These are phyloP conservation scores for Macrosiphum euphorbiae DNA, from an alignment of 2,888 invertebrate genomes.

Conservation along the genomic window DNA sequence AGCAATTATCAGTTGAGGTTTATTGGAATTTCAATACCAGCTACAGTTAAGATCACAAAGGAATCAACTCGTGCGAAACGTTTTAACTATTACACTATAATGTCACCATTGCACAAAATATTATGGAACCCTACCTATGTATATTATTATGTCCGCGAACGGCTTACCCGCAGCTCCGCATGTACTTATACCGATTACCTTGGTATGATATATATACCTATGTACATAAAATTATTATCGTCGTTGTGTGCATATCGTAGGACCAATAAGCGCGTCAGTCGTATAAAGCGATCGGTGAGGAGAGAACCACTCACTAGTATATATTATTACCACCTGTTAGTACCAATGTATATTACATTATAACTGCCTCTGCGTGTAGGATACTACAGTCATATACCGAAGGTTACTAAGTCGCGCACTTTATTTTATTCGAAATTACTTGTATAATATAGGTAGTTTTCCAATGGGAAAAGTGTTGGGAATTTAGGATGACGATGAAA, in stretches of 20 bases:
- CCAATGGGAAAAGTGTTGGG: background rate
- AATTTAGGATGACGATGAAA: background rate
- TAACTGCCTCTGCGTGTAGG: background rate
- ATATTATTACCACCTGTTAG: background rate
- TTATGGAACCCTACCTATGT: background rate
- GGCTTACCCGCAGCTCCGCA: background rate
- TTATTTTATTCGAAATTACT: background rate
- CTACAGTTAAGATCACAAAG: background rate
- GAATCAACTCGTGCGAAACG: background rate
- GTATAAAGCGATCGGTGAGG: background rate
- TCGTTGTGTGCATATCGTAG: background rate
- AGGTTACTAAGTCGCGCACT: background rate
- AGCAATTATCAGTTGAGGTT: background rate
- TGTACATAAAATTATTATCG: background rate
- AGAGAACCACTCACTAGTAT: background rate
- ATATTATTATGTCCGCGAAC: too few species aligned
- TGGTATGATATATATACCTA: background rate
- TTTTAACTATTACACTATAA: background rate
- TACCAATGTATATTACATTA: background rate
- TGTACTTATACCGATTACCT: background rate
- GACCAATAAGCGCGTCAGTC: background rate
- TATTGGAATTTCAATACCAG: conserved; percentile 1
- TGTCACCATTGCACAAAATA: background rate
- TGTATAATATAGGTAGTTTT: too few species aligned
- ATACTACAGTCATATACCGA: background rate